Evolutionary conservation across 2,888 invertebrate genomes (phyloP), one percentile per base, ranked within the genome.

Genomic region (Cremastobaeus sp.): DNA sequence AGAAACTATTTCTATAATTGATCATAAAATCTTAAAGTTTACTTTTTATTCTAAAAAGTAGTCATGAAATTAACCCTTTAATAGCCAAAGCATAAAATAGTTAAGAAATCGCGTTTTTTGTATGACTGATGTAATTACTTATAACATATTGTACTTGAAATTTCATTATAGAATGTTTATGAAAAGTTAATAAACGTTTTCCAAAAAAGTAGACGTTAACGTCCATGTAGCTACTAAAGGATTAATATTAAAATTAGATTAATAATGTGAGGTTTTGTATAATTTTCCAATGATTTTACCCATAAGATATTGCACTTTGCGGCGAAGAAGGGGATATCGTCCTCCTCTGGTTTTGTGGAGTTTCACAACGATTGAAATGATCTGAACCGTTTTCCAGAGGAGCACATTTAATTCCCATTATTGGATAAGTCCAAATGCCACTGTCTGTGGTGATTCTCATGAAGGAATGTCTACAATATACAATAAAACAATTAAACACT

Each of bases 261-360:
- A 25, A 39, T 18, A 4, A 18, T n/a, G 17, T 11, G 17, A 25
- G 1, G n/a, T 39, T 25, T 47, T 30, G 30, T 14, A 14, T 35
- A 12, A 35, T 12, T 35, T 35, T 12, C 2, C 2, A 30, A 30
- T 30, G 2, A 30, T 47, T 28, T 34, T 54, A 86, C 86, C 81
- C 81, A 43, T 80, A 83, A 4, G 82, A 84, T 1, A 74, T 48
- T 17, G 80, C 70, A 64, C 85, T 84, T 37, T 84, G 83, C 0
- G 85, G 86, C 3, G 86, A 86, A 17, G 81, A 82, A n/a, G 86
- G 85, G 8, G 86, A 85, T 41, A 77, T 78, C 28, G 78, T 39
- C 21, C 77, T 60, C 15, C 72, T 71, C 4, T 76, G 60, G 47
- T 77, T 76, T 55, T 82, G 84, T 11, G 86, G 86, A 1, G 87